Evolutionary conservation across 2,888 invertebrate genomes (phyloP), one percentile per base, ranked within the genome.

Genomic region (Tachina fera): DNA sequence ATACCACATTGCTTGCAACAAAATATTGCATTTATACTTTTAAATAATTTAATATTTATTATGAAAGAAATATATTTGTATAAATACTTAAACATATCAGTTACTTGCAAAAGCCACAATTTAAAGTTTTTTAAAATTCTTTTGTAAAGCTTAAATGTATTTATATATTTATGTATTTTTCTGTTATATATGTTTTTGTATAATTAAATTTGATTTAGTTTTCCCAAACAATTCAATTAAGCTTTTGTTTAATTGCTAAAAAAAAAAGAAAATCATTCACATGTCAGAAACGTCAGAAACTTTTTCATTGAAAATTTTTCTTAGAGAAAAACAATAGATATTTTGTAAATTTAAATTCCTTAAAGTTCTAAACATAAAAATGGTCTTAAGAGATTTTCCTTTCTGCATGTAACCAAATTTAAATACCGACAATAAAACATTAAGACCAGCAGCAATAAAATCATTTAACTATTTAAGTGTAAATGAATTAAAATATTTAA

Each of bases 181-280:
- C 9, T 53, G 41, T 41, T n/a, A 19, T 8, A 31, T 6, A 31
- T 31, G 6, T 16, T 19, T 31, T 13, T 14, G 39, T 41, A 41
- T 8, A 13, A 68, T 68, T 53, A 13, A 22, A 41, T 41, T 65
- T 71, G 19, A 53, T 47, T 41, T 65, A 41, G 31, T 51, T 49
- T 39, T 9, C 5, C 1, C 14, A 70, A 61, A 76, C 70, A 82
- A 82, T 82, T 82, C 63, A 75, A 83, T 70, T 76, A n/a, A 61
- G 56, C 1, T 53, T 16, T 47, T 39, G 47, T 68, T 81, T 70
- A 61, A 81, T 70, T 76, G n/a, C 19, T 43, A 41, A 45, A 70
- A 77, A n/a, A 39, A 76, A 45, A 70, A 77, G 10, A 39, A 76
- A 83, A 67, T 83, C 76, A 71, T 56, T 83, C 45, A 77, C 19